These are phyloP conservation scores for Seriola quinqueradiata DNA, from an alignment of 2,113 vertebrate genomes.

Conservation along the genomic window DNA sequence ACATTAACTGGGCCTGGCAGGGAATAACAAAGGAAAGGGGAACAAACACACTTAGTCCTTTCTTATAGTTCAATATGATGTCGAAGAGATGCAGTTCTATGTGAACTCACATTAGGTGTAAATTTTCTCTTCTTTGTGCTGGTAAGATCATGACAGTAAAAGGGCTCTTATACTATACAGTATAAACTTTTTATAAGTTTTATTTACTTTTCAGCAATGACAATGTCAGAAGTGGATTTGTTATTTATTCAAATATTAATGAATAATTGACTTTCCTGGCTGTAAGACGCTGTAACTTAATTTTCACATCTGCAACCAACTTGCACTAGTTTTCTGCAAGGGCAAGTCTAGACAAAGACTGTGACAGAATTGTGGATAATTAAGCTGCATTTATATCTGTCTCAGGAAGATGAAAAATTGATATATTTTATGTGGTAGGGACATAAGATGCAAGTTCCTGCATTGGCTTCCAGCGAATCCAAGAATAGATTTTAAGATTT, in stretches of 20 bases:
- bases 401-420: no score
- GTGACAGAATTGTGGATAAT: no score
- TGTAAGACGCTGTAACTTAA: no score
- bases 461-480: not conserved
- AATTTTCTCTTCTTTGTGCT: not conserved
- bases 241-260: no score
- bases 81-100: not conserved
- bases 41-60: constrained; percentile 30
- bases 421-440: no score
- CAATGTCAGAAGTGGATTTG: no score
- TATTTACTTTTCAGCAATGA: not conserved
- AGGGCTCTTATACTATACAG: not conserved
- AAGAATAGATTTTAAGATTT: not conserved
- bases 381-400: no score
- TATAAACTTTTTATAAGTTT: not conserved
- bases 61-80: not conserved
- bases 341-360: no score
- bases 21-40: constrained; percentile 38
- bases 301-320: no score
- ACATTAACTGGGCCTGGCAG: constrained; percentile 83
- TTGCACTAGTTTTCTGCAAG: no score
- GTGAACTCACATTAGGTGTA: not conserved
- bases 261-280: not conserved
- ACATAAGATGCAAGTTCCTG: not conserved
- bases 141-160: not conserved